Base-by-base conservation (phyloP, 1,140 invertebrate genomes). In the Mya arenaria region DNA sequence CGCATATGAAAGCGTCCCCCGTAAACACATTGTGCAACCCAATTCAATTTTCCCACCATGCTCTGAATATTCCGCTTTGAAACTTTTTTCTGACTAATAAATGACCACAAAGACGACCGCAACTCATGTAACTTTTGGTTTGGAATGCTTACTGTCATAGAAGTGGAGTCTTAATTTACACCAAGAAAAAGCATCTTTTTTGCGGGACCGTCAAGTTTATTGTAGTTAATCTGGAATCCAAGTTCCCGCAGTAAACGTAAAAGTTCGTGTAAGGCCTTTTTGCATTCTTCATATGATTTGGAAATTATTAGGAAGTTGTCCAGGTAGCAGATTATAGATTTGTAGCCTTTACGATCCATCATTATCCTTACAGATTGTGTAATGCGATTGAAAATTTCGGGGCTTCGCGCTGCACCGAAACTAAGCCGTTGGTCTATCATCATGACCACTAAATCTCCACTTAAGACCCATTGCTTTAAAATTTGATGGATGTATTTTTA, bases 141-240 rank as follows among this genome's bases (percentile, higher is more conserved):
- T 10, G 36, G 37, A 5, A 69, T 19, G 13, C 5, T 10, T 6
- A 69, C 5, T 6, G 36, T 69, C 6, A 8, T 6, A 30, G 17
- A 4, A 37, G 4, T 34, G 19, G 62, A n/a, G 30, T 65, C 62
- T 34, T 34, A 34, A 19, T 6, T 6, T 19, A 65, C 23, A 30
- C 62, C 62, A 5, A 65, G 34, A 23, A 65, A 65, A 32, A 65
- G 10, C 23, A 65, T n/a, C 8, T 30, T 8, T 36, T 65, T 5
- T 30, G 10, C 8, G 19, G 62, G 62, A 13, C 30, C 41, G 6
- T 41, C 30, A 4, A 69, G 15, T 41, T 69, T 69, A n/a, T 44
- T 69, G 4, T 28, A 69, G 25, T 69, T 69, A 6, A 69, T 44
- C 17, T n/a, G 17, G 48, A 69, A 69, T 13, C 66, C 66, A 5